Evolutionary conservation across 2,797 vertebrate species (phyloP).

Genomic region (Trematomus bernacchii): DNA sequence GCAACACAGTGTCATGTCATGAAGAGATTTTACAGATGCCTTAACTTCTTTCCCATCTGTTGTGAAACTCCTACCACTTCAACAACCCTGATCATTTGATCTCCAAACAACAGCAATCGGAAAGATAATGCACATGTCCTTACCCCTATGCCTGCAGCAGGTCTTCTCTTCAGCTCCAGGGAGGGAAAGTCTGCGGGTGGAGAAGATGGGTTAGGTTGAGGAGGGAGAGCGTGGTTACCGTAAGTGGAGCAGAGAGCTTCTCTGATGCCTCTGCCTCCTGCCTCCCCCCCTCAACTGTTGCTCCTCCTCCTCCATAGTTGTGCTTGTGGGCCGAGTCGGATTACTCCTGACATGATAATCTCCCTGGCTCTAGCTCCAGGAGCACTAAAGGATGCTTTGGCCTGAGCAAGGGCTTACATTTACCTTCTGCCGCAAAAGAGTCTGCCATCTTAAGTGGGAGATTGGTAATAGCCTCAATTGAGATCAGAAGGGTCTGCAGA

Average conservation of each 20-base stretch:
- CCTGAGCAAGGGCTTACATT: constrained; percentile 79
- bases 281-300: constrained; percentile 78
- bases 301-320: constrained; percentile 84
- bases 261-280: constrained; percentile 78
- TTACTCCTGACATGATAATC: constrained; percentile 86
- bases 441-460: constrained; percentile 75
- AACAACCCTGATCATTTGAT: constrained; percentile 3
- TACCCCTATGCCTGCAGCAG: constrained; percentile 65
- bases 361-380: constrained; percentile 79
- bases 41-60: constrained; percentile 58
- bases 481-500: constrained; percentile 54
- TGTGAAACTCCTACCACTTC: constrained; percentile 23
- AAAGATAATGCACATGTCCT: constrained; percentile 53
- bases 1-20: constrained; percentile 35
- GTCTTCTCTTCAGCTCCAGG: constrained; percentile 60
- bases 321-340: constrained; percentile 82
- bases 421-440: constrained; percentile 79
- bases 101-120: constrained; percentile 10
- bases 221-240: constrained; percentile 73
- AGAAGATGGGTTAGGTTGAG: constrained; percentile 74
- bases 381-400: constrained; percentile 83
- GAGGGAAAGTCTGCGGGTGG: constrained; percentile 49
- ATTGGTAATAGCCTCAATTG: constrained; percentile 66
- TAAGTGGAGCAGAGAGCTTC: constrained; percentile 75
- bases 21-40: constrained; percentile 54